Percentiles rank a stretch among this genome's conserved stretches.
phyloP scores from a whole-genome alignment of 2,113 vertebrate species.

The Corythornis cristatus region DNA sequence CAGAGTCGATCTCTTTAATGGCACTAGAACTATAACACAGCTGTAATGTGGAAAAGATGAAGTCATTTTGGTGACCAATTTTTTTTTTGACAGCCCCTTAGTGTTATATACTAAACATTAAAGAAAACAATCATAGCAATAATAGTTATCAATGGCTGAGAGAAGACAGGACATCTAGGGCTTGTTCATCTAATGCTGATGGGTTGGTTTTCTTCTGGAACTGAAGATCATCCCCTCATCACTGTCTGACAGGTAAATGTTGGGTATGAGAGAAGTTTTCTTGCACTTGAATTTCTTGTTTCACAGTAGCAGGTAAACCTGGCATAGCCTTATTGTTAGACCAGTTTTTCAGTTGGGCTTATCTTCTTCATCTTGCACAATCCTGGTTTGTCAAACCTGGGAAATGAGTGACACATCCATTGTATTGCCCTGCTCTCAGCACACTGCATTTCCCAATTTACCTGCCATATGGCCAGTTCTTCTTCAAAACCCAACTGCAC shows the following conservation, averaged over 20 bases:
- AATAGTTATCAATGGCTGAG: neutral
- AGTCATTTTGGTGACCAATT: constrained; percentile 15
- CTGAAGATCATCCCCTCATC: neutral
- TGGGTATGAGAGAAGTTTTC: neutral
- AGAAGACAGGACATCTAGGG: neutral
- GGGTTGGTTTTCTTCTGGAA: neutral
- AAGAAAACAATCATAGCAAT: neutral
- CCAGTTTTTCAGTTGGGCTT: neutral
- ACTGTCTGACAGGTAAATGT: neutral
- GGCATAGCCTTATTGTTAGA: neutral
- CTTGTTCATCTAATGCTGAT: neutral
- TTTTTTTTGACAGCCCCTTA: neutral
- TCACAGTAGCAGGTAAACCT: neutral
- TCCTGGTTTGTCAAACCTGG: constrained; percentile 17
- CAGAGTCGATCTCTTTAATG: neutral
- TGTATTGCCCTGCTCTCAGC: neutral
- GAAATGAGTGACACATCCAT: constrained; percentile 28
- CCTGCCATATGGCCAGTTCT: constrained; percentile 47
- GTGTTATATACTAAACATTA: neutral
- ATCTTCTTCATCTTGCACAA: constrained; percentile 5
- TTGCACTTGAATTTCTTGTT: neutral
- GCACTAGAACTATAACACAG: constrained; percentile 9
- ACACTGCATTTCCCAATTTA: constrained; percentile 24
- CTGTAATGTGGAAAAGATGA: constrained; percentile 6
- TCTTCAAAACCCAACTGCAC: constrained; percentile 26